Evolutionary conservation across 2,888 invertebrate species (phyloP), one percentile per base, ranked within the genome.

Genomic region (Hermodice carunculata): DNA sequence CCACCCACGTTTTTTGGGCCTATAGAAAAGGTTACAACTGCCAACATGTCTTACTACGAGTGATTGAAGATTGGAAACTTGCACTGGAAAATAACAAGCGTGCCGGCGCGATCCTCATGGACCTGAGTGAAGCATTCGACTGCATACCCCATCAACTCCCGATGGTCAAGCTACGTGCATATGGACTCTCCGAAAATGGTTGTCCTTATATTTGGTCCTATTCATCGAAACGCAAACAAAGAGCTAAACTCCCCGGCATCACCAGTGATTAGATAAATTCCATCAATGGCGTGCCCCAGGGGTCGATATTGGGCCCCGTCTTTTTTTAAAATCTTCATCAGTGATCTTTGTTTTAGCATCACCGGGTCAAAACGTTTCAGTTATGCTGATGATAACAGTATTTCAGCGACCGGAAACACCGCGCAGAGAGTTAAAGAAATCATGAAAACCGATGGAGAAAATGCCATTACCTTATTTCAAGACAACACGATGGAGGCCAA

Each of bases 121-220:
- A 70, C 34, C 48, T 70, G 34, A 56, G 56, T 29, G 68, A 70
- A 37, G 70, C 51, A 1, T 69, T 67, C 51, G 70, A 69, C 62
- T 71, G 69, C 52, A 40, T 66, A 14, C 61, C 66, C 17, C 65
- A 69, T 43, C 22, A 66, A 11, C 51, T 68, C 5, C 11, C 66
- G 5, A 29, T 66, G 11, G 40, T 5, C 11, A 70, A 70, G 52
- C 40, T 69, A 17, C 51, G 43, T 19, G 65, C 71, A 1, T 71
- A 65, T 57, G 57, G 65, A 3, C 28, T 68, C 3, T 60, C 66
- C n/a, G n/a, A n/a, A n/a, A n/a, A n/a, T n/a, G n/a, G n/a, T n/a
- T n/a, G n/a, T n/a, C n/a, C n/a, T n/a, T n/a, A n/a, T n/a, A n/a
- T n/a, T n/a, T n/a, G n/a, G n/a, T n/a, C n/a, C n/a, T n/a, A n/a